Evolutionary conservation across 2,888 invertebrate genomes (phyloP).

Genomic region (Gymnosoma rotundatum): DNA sequence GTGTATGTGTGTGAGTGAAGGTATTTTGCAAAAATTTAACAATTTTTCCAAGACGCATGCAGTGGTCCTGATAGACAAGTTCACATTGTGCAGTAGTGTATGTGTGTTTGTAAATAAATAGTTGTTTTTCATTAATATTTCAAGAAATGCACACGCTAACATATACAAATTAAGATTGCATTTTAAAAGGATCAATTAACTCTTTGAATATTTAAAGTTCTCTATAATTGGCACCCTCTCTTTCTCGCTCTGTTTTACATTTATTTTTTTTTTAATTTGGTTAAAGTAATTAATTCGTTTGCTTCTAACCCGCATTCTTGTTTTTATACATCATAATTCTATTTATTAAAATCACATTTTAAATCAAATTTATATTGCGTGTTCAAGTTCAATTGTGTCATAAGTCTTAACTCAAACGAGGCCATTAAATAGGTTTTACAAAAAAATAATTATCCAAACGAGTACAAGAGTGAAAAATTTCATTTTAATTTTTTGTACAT

Average conservation of each 20-base stretch:
- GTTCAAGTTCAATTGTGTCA: slow-evolving; percentile 68
- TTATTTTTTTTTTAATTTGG: slow-evolving; percentile 21
- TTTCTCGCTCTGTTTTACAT: neutral
- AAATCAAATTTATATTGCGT: slow-evolving; percentile 42
- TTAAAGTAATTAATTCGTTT: slow-evolving; percentile 33
- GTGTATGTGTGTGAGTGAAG: too few relatives aligned
- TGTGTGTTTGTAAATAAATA: slow-evolving; percentile 30
- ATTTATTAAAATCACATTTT: neutral
- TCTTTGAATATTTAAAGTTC: slow-evolving; percentile 4
- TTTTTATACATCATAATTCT: slow-evolving; percentile 4
- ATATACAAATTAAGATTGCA: slow-evolving; percentile 27
- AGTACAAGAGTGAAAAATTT: slow-evolving; percentile 15
- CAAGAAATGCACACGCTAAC: neutral
- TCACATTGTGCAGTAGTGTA: neutral
- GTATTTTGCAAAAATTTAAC: slow-evolving; percentile 36
- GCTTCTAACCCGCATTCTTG: neutral
- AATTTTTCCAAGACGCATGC: neutral
- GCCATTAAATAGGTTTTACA: slow-evolving; percentile 29
- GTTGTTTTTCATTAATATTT: slow-evolving; percentile 36
- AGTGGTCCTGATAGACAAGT: slow-evolving; percentile 15
- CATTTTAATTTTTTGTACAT: neutral
- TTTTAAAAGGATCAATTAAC: slow-evolving; percentile 40
- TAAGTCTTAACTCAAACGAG: slow-evolving; percentile 59
- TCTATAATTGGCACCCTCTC: neutral
- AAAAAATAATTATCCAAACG: slow-evolving; percentile 52